A percentile compares a stretch with the other conserved stretches of the same genome.
Conservation (phyloP, 2,113 vertebrate species). For the Nycticebus coucang region DNA sequence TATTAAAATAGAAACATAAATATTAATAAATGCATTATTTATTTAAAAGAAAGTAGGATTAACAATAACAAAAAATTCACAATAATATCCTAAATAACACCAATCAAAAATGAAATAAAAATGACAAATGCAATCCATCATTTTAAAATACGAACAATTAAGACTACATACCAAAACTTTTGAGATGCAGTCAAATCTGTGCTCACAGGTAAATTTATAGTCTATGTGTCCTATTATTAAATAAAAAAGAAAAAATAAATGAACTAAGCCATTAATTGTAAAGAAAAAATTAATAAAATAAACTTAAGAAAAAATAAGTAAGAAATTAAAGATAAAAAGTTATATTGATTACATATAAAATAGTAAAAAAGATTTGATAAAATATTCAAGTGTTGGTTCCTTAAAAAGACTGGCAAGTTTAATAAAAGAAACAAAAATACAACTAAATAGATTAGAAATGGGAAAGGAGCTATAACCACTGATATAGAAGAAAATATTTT, state of each 20-base stretch:
- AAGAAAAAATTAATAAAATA: constrained; percentile 61
- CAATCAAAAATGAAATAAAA: constrained; percentile 62
- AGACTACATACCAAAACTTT: constrained; percentile 56
- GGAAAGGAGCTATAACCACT: constrained; percentile 40
- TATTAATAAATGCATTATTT: constrained; percentile 72
- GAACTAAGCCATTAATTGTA: constrained; percentile 54
- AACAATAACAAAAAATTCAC: constrained; percentile 54
- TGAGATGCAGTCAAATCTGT: constrained; percentile 61
- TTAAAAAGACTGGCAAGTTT: constrained; percentile 49
- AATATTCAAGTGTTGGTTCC: constrained; percentile 44
- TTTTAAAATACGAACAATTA: constrained; percentile 61
- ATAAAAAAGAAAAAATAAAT: constrained; percentile 69
- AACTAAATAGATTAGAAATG: constrained; percentile 38
- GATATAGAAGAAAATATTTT: constrained; percentile 57
- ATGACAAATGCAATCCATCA: constrained; percentile 4
- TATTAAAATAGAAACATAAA: constrained; percentile 75
- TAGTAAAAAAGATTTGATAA: constrained; percentile 55
- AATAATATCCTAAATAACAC: constrained; percentile 64
- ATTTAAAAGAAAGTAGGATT: constrained; percentile 67
- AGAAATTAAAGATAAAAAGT: constrained; percentile 55
- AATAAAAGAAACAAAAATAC: constrained; percentile 21
- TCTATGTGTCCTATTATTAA: constrained; percentile 58
- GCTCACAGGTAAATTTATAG: constrained; percentile 62
- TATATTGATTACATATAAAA: constrained; percentile 32
- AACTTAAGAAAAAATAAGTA: constrained; percentile 41